Conservation (phyloP, 2,113 vertebrate species). For the Illadopsis cleaveri region DNA sequence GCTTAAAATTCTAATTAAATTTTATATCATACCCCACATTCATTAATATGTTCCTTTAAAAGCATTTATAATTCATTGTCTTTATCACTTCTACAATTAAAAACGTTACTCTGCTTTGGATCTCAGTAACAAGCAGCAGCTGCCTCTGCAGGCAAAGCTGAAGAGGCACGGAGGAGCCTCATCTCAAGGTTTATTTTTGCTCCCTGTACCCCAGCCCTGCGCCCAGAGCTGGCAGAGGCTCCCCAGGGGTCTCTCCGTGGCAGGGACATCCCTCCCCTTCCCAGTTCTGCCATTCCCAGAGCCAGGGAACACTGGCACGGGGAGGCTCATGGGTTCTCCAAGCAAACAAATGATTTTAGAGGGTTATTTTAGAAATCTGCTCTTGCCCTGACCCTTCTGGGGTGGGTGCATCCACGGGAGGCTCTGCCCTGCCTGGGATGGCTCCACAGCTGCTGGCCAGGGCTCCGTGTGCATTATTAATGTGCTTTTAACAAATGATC, state of each 20-base stretch:
- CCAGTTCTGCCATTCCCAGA: background rate
- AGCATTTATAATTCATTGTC: constrained; percentile 14
- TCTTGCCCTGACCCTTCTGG: accelerated
- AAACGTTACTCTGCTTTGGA: background rate
- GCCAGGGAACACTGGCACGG: background rate
- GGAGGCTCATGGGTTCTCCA: background rate
- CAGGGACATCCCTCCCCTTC: background rate
- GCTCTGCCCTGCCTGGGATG: background rate
- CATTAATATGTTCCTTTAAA: constrained; percentile 46
- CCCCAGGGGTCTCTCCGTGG: background rate
- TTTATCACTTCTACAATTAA: constrained; percentile 28
- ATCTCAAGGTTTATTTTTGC: background rate
- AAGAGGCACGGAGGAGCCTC: background rate
- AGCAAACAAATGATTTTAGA: background rate
- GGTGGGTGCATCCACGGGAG: too few species aligned
- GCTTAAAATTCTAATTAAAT: constrained; percentile 60
- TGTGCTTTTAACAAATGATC: background rate
- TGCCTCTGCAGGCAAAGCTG: background rate
- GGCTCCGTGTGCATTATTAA: background rate
- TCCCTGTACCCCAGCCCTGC: background rate
- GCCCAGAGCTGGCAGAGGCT: background rate
- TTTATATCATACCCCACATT: constrained; percentile 2
- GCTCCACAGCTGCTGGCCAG: background rate
- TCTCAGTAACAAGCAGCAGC: background rate
- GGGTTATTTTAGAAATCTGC: background rate